Conservation (phyloP, 2,113 vertebrate genomes). For the Scopus umbretta region DNA sequence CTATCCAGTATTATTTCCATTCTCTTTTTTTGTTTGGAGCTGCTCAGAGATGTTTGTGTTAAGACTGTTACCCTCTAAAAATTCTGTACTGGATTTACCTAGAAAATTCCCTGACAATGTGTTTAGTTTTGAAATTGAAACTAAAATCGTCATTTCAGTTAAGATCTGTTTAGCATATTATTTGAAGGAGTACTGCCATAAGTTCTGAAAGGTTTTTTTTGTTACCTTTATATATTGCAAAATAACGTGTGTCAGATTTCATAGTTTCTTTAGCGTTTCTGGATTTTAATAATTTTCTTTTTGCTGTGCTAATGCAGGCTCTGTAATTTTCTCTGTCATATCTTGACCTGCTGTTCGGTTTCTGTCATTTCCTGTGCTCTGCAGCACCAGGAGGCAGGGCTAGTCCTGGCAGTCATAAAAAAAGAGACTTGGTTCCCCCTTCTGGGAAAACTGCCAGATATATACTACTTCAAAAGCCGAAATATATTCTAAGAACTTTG, state of each 20-base stretch:
- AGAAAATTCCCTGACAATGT: background rate
- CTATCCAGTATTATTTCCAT: background rate
- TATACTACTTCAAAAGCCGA: slow-evolving; percentile 42
- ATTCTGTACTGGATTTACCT: background rate
- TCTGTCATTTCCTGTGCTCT: background rate
- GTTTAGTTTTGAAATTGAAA: background rate
- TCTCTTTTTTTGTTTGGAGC: background rate
- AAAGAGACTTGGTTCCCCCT: slow-evolving; percentile 4
- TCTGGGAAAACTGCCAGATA: slow-evolving; percentile 52
- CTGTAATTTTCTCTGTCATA: background rate
- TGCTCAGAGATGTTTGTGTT: background rate
- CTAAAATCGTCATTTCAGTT: background rate
- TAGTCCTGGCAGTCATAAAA: background rate
- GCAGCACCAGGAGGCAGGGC: background rate
- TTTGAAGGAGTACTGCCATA: background rate
- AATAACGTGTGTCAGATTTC: background rate
- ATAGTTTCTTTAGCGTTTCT: background rate
- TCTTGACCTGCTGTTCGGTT: background rate
- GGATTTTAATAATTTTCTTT: background rate
- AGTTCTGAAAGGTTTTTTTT: background rate
- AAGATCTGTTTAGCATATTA: background rate
- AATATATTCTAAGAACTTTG: slow-evolving; percentile 25
- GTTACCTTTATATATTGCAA: background rate
- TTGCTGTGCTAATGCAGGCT: background rate
- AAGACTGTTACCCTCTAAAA: background rate